Evolutionary conservation across 2,888 invertebrate species (phyloP).

Genomic region (Gerris lacustris): DNA sequence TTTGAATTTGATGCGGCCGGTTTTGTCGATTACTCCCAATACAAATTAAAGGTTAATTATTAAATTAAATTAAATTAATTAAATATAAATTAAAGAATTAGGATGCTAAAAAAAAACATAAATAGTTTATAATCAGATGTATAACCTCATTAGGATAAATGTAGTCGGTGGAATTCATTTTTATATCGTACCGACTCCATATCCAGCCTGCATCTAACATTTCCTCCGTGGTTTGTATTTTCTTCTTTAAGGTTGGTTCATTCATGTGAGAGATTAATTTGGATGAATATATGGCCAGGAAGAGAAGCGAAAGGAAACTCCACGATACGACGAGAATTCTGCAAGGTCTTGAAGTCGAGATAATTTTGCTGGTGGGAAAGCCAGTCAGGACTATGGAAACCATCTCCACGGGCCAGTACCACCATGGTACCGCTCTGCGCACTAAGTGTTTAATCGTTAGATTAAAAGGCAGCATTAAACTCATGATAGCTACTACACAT

Average conservation of each 20-base stretch:
- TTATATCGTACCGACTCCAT: not conserved
- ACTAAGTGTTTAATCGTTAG: too few relatives aligned
- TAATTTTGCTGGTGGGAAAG: not conserved
- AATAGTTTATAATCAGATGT: not conserved
- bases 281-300: not conserved
- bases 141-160: slow-evolving; percentile 3
- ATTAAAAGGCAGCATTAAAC: too few relatives aligned
- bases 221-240: not conserved
- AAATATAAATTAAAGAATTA: too few relatives aligned
- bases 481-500: too few relatives aligned
- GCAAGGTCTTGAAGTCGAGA: not conserved
- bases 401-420: not conserved
- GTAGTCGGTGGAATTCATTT: not conserved
- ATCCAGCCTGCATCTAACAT: slow-evolving; percentile 3
- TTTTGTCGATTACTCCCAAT: too few relatives aligned
- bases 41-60: too few relatives aligned
- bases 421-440: not conserved
- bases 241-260: not conserved
- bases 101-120: too few relatives aligned
- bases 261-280: not conserved
- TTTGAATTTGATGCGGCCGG: too few relatives aligned
- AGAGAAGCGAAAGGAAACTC: not conserved
- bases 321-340: not conserved
- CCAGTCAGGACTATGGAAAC: not conserved
- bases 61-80: too few relatives aligned